Conservation (phyloP, 2,797 vertebrate genomes). For the Bradypodion ventrale region DNA sequence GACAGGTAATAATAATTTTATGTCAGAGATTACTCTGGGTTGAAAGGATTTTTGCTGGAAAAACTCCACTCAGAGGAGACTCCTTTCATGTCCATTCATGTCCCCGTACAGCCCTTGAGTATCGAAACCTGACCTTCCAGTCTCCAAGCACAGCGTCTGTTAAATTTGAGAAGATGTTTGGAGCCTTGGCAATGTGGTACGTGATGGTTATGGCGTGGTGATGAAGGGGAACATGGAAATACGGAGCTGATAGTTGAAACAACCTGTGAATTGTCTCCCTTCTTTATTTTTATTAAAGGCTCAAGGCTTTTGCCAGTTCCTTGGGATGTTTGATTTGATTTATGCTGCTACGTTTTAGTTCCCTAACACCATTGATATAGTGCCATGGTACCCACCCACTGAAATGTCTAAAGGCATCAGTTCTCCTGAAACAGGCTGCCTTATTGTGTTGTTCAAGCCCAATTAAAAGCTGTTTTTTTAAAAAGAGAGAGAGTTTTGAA, state of each 20-base stretch:
- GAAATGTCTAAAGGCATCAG: constrained; percentile 58
- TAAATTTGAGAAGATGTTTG: constrained; percentile 67
- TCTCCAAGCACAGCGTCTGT: no score
- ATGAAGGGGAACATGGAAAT: constrained; percentile 46
- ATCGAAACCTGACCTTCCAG: no score
- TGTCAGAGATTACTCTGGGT: no score
- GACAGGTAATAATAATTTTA: no score
- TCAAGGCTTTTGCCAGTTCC: constrained; percentile 58
- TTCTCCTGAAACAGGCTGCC: constrained; percentile 70
- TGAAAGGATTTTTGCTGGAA: no score
- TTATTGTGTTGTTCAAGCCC: constrained; percentile 74
- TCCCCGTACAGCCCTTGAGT: no score
- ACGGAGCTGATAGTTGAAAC: constrained; percentile 57
- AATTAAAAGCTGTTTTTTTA: constrained; percentile 59
- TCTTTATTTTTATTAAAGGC: constrained; percentile 50
- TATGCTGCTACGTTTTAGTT: constrained; percentile 76
- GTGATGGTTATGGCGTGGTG: background rate
- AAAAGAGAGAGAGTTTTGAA: background rate
- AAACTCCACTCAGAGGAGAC: no score
- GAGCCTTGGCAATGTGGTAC: constrained; percentile 41
- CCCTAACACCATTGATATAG: constrained; percentile 54
- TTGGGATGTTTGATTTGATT: constrained; percentile 65
- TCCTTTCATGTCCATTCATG: no score
- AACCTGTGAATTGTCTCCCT: constrained; percentile 67
- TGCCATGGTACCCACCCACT: background rate